A percentile compares a stretch with the other conserved stretches of the same genome.
phyloP scores from a whole-genome alignment of 2,888 invertebrate species.

The Apodemia zela region DNA sequence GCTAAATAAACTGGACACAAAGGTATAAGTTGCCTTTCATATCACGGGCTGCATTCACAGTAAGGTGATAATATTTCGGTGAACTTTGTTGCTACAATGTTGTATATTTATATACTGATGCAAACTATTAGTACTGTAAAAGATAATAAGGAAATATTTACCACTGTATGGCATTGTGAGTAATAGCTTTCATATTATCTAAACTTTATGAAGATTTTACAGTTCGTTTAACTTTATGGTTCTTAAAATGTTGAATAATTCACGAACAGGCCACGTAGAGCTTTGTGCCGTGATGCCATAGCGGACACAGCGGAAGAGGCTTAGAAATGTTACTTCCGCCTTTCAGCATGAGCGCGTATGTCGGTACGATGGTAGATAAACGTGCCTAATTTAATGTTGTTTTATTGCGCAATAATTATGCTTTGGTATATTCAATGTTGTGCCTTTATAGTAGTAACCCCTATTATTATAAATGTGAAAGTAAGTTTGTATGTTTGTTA shows the following conservation, averaged over 20 bases:
- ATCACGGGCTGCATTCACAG: not conserved
- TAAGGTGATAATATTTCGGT: not conserved
- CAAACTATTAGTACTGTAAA: not conserved
- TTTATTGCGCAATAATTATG: not conserved
- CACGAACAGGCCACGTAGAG: not conserved
- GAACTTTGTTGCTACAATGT: not conserved
- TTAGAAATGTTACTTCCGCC: conserved; percentile 1
- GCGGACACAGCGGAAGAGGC: conserved; percentile 5
- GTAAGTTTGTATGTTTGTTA: too few relatives aligned
- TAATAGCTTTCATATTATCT: too few relatives aligned
- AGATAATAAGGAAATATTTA: not conserved
- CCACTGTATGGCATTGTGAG: too few relatives aligned
- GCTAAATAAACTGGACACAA: not conserved
- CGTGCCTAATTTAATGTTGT: not conserved
- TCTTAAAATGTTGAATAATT: not conserved
- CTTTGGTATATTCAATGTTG: not conserved
- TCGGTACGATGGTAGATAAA: not conserved
- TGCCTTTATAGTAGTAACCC: not conserved
- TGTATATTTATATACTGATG: not conserved
- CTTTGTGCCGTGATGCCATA: not conserved
- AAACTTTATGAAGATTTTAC: not conserved
- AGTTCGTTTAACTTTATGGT: not conserved
- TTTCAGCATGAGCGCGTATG: conserved; percentile 7
- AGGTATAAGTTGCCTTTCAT: not conserved
- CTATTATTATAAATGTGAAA: too few relatives aligned